Percentiles rank a stretch among this genome's conserved stretches.
phyloP scores from a whole-genome alignment of 2,888 invertebrate genomes.

The Tenodera sinensis region DNA sequence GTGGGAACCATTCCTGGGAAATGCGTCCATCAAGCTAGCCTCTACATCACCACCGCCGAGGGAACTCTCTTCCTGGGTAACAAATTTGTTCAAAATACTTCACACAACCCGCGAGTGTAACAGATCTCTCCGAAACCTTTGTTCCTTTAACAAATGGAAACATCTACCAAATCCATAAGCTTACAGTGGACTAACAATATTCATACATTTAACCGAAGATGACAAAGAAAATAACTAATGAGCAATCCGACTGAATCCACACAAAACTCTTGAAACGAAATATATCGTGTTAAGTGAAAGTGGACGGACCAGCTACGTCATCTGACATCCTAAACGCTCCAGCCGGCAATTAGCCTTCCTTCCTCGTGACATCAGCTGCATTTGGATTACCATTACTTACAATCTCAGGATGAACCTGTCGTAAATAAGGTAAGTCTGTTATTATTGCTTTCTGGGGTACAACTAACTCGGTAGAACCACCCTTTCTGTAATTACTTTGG shows the following conservation, averaged over 20 bases:
- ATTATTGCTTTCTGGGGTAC: background rate
- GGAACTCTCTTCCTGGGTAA: too few species aligned
- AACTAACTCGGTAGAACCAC: background rate
- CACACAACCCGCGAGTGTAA: too few species aligned
- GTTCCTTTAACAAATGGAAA: background rate
- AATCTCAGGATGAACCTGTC: background rate
- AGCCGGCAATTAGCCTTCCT: background rate
- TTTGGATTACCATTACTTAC: background rate
- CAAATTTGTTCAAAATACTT: too few species aligned
- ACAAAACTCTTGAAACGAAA: background rate
- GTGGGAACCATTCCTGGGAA: background rate
- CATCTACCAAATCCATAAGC: background rate
- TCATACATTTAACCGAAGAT: background rate
- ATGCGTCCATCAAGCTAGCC: too few species aligned
- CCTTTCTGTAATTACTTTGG: background rate
- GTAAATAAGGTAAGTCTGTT: background rate
- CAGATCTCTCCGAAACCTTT: too few species aligned
- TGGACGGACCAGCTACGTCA: background rate
- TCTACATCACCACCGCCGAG: too few species aligned
- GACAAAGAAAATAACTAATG: background rate
- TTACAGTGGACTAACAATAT: background rate
- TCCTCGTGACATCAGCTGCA: background rate
- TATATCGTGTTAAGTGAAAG: constrained; percentile 4
- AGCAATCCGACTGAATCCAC: background rate
- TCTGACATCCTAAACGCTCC: background rate